Evolutionary conservation across 2,888 invertebrate species (phyloP), one percentile per base, ranked within the genome.

Genomic region (Neoascia interrupta): DNA sequence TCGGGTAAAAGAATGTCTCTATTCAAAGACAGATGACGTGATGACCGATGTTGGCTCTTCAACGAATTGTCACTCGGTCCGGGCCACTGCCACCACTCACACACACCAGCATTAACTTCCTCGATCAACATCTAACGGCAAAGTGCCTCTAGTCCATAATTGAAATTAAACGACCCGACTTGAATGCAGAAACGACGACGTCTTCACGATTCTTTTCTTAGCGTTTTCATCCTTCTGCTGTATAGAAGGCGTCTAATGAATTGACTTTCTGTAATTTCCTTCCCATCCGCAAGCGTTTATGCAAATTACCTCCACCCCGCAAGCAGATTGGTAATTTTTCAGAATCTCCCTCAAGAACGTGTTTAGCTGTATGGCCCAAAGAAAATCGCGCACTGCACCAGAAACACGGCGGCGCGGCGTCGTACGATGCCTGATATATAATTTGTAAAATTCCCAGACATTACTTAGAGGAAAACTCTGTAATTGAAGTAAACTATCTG

Each of bases 391-490:
- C n/a, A n/a, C n/a, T n/a, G n/a, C n/a, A n/a, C n/a, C 3, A 31
- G 31, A 31, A 31, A 31, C n/a, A 31, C 4, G n/a, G n/a, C 3
- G 4, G 26, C 3, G 2, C 31, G 31, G 31, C 31, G 31, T 31
- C 8, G 31, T 3, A 13, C 19, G 11, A 39, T 15, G 49, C 16
- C 49, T 58, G 58, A 66, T 54, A 53, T 76, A 68, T 79, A 79
- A 79, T 79, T 79, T 79, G 73, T 56, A 54, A 61, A 73, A 79
- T 79, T 79, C 73, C 66, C 79, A 79, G 79, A 79, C 79, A 68
- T 73, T 73, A 73, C 79, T 79, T 79, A 73, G 73, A 73, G 73
- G 58, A 73, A 79, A 73, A 79, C 73, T 79, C 73, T 73, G 79
- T 73, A 73, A 79, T 79, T 79, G 79, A 79, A 73, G 66, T 41